These are phyloP conservation scores for Parambassis ranga DNA, from an alignment of 2,797 vertebrate genomes.

Conservation along the genomic window DNA sequence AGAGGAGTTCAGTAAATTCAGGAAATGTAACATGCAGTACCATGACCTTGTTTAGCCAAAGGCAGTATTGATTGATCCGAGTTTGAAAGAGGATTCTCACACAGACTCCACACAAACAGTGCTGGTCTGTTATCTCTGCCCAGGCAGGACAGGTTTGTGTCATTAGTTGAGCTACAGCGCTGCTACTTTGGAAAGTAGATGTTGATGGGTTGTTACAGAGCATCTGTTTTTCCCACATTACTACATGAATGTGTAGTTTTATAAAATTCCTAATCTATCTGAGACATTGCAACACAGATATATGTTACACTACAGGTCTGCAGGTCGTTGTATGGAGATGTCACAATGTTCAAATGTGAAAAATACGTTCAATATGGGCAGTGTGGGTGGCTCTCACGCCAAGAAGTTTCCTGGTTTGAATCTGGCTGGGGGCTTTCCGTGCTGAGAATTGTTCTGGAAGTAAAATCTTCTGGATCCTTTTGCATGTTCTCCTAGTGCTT, in stretches of 20 bases:
- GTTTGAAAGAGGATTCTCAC: slow-evolving; percentile 28
- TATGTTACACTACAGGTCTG: too few species aligned
- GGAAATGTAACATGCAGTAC: not conserved
- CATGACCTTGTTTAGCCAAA: slow-evolving; percentile 23
- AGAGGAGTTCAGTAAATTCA: slow-evolving; percentile 14
- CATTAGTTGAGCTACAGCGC: slow-evolving; percentile 33
- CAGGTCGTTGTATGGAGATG: too few species aligned
- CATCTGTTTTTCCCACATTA: too few species aligned
- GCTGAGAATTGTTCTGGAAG: too few species aligned
- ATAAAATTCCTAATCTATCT: not conserved
- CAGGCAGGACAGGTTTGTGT: slow-evolving; percentile 5
- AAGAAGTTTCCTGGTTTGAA: too few species aligned
- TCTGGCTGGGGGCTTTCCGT: too few species aligned
- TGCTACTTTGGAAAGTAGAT: slow-evolving; percentile 16
- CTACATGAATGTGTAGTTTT: not conserved
- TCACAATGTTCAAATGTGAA: too few species aligned
- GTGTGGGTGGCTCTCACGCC: too few species aligned
- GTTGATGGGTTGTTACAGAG: not conserved
- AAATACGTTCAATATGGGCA: too few species aligned
- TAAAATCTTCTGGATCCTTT: too few species aligned
- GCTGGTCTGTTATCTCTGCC: slow-evolving; percentile 24
- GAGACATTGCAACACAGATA: too few species aligned
- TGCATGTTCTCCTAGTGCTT: too few species aligned
- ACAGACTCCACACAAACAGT: slow-evolving; percentile 21
- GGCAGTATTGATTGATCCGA: slow-evolving; percentile 40